Evolutionary conservation across 1,140 invertebrate species (phyloP), one percentile per base, ranked within the genome.

Genomic region (Callitettix versicolor): DNA sequence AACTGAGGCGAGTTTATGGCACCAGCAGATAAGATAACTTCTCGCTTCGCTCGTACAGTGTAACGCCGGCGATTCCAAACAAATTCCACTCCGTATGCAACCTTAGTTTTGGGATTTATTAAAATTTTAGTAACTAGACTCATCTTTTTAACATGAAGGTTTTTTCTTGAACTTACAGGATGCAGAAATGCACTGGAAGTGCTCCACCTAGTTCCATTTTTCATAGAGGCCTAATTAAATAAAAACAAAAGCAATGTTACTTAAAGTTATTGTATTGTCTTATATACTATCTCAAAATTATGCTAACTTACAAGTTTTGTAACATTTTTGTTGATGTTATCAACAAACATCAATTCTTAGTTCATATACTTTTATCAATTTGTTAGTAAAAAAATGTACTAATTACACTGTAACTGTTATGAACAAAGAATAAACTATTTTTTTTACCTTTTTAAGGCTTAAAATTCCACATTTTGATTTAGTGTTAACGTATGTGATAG

Each of bases 11-110:
- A 81, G 57, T 84, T 85, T 1, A 88, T 80, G 0, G 85, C 76
- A 1, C 86, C 87, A 0, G 79, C 84, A 20, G 80, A 80, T 2
- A 88, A 18, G n/a, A 91, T 85, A 0, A 91, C 80, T 73, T 91
- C 87, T 63, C 79, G 85, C 18, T 64, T 73, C 0, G 81, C 82
- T 42, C 69, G 65, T 4, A 87, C 77, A 54, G 69, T 75, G 47
- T 76, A 71, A 55, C 69, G 73, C n/a, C 60, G 69, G 1, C 74
- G 73, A 24, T 72, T 67, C 55, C 73, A 74, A 11, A 72, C 65
- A 48, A 84, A 75, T 67, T 81, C 73, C 0, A 90, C 74, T 0
- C 85, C 86, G 15, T 76, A 69, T 0, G 80, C 79, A 60, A 62
- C 69, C 60, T 82, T 86, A 76, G 78, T 43, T 64, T 67, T 0